Conservation (phyloP, 2,113 vertebrate genomes). For the Pseudopodoces humilis region DNA sequence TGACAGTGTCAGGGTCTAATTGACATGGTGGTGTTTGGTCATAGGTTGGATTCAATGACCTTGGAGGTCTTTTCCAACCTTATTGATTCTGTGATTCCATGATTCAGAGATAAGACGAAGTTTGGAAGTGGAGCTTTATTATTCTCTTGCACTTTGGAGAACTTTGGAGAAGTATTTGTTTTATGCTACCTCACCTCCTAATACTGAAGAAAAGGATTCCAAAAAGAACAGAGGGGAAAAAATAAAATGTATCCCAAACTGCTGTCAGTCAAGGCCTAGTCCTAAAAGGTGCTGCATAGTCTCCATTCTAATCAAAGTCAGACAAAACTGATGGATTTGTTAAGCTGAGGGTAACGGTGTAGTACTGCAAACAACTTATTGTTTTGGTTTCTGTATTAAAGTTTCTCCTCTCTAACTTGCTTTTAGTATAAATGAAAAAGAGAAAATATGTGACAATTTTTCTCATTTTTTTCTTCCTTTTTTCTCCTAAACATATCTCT, state of each 20-base stretch:
- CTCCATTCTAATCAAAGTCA: neutral
- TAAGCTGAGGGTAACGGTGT: neutral
- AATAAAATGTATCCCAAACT: neutral
- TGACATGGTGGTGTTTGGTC: neutral
- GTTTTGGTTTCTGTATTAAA: neutral
- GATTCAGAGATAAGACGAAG: neutral
- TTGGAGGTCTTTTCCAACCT: neutral
- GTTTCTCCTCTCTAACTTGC: neutral
- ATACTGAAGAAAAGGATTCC: neutral
- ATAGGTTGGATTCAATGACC: neutral
- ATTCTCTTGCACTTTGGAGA: neutral
- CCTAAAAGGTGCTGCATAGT: neutral
- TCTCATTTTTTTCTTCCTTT: neutral
- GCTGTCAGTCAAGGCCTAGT: neutral
- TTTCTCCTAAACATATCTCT: neutral
- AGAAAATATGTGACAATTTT: neutral
- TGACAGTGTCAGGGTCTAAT: neutral
- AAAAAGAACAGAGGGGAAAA: neutral
- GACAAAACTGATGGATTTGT: neutral
- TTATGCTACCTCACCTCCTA: neutral
- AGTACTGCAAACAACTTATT: neutral
- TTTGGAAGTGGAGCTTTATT: neutral
- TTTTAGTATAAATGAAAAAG: neutral
- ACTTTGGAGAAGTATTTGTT: neutral
- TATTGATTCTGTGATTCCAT: neutral